phyloP scores from a whole-genome alignment of 2,113 vertebrate species.

The Charadrius vociferus region DNA sequence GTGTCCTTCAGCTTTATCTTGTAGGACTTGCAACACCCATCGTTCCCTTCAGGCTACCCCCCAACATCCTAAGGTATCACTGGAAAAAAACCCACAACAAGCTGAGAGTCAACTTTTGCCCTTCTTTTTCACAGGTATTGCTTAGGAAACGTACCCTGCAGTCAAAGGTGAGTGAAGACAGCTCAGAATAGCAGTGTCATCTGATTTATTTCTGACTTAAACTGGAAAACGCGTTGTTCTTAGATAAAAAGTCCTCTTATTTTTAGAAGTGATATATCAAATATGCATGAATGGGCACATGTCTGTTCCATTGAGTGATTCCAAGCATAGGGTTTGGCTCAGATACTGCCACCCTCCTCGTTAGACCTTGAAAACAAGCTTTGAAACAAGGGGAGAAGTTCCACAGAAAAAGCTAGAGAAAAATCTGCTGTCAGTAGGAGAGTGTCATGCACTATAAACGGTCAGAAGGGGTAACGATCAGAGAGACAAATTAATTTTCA shows the following conservation, averaged over 20 bases:
- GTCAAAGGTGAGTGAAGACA: background rate
- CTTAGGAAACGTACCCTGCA: background rate
- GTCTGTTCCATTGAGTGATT: constrained; percentile 17
- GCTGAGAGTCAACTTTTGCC: background rate
- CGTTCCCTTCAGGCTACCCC: background rate
- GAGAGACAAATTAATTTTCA: background rate
- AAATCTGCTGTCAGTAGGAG: background rate
- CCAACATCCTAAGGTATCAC: background rate
- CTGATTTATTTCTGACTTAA: background rate
- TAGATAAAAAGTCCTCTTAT: constrained; percentile 2
- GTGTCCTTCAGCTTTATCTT: background rate
- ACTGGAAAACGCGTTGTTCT: background rate
- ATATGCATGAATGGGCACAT: constrained; percentile 30
- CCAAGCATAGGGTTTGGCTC: background rate
- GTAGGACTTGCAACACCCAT: background rate
- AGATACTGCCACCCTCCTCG: background rate
- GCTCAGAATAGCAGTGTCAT: background rate
- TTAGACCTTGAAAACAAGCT: background rate
- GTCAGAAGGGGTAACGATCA: background rate
- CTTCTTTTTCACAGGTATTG: background rate
- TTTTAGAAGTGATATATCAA: constrained; percentile 41
- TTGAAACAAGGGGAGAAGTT: background rate
- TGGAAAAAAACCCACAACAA: background rate
- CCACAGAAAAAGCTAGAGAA: background rate
- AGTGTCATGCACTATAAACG: background rate